Evolutionary conservation across 2,113 vertebrate genomes (phyloP).

Genomic region (Peromyscus maniculatus): DNA sequence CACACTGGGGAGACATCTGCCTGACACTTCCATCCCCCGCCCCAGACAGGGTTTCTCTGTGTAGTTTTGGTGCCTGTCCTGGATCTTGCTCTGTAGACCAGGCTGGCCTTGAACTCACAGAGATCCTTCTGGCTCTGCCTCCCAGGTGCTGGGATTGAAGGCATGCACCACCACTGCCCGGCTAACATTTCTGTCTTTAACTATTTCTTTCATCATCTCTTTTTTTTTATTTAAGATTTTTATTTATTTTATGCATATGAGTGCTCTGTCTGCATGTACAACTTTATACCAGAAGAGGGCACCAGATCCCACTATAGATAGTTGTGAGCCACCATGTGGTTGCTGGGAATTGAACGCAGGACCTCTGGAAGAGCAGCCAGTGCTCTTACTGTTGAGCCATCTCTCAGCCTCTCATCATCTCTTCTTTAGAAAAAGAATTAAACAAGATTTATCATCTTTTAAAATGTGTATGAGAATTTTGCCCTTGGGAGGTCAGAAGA

Average conservation of each 20-base stretch:
- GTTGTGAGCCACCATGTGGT: background rate
- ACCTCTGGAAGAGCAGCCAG: background rate
- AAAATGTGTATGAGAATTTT: background rate
- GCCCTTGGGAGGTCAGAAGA: background rate
- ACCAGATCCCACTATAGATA: background rate
- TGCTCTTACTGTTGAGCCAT: background rate
- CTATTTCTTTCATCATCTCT: background rate
- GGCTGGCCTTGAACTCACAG: too few relatives aligned
- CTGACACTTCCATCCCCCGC: background rate
- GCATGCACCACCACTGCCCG: too few relatives aligned
- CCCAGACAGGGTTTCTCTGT: too few relatives aligned
- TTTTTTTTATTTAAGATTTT: background rate
- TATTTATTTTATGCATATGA: background rate
- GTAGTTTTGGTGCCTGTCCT: too few relatives aligned
- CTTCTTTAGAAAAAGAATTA: background rate
- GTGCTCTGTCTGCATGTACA: background rate
- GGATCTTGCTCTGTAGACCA: too few relatives aligned
- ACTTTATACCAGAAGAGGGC: too few relatives aligned
- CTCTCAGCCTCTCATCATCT: background rate
- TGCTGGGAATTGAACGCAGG: too few relatives aligned
- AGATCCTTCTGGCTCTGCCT: too few relatives aligned
- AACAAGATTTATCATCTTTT: background rate
- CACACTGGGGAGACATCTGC: background rate
- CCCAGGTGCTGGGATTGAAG: too few relatives aligned
- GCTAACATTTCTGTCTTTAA: background rate